Evolutionary conservation across 2,113 vertebrate genomes (phyloP).

Genomic region (Spheniscus mendiculus): DNA sequence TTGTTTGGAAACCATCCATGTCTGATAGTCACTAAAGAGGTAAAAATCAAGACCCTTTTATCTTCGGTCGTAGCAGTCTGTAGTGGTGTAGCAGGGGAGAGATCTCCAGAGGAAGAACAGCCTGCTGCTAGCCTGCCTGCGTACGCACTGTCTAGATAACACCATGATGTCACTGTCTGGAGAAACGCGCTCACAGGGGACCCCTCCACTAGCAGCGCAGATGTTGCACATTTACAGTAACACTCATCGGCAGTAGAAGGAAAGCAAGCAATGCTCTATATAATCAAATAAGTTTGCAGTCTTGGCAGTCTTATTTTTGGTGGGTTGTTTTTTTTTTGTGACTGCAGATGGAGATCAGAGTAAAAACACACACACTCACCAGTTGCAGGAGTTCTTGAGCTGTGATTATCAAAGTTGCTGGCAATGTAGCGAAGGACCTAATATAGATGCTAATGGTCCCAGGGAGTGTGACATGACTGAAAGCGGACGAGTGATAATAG

Average conservation of each 20-base stretch:
- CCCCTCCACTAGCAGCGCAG: background rate
- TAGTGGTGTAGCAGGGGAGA: background rate
- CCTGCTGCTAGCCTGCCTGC: background rate
- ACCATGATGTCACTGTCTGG: background rate
- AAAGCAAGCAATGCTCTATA: too few species aligned
- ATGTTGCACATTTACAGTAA: background rate
- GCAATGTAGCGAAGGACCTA: background rate
- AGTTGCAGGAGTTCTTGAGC: background rate
- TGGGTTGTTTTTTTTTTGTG: background rate
- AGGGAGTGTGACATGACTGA: background rate
- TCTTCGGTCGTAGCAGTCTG: background rate
- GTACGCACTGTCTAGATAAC: background rate
- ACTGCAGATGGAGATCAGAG: background rate
- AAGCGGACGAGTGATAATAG: background rate
- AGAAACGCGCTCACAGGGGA: background rate
- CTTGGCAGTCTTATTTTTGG: background rate
- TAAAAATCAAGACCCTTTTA: background rate
- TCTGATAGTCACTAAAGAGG: background rate
- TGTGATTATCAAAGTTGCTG: background rate
- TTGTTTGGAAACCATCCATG: constrained; percentile 86
- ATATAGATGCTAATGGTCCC: background rate
- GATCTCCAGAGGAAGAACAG: background rate
- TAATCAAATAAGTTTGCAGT: background rate
- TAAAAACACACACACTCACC: background rate
- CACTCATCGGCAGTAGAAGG: accelerated